Evolutionary conservation across 2,888 invertebrate species (phyloP).

Genomic region (Hypercompe scribonia): DNA sequence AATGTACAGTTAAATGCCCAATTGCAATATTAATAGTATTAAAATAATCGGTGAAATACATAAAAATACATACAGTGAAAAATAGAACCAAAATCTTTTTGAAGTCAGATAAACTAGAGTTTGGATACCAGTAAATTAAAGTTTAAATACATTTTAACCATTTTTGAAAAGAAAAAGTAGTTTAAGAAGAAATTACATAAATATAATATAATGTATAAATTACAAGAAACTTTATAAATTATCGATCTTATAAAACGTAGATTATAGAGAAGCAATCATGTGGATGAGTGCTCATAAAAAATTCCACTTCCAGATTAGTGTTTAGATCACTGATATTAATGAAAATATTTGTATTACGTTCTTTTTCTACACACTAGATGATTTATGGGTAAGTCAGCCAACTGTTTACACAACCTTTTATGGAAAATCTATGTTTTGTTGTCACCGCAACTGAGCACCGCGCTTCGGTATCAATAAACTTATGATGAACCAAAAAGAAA

Average conservation of each 20-base stretch:
- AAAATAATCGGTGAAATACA: too few species aligned
- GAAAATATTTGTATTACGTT: slow-evolving; percentile 63
- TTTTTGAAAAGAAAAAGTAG: too few species aligned
- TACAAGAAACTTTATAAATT: slow-evolving; percentile 27
- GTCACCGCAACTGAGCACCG: slow-evolving; percentile 49
- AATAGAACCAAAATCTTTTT: too few species aligned
- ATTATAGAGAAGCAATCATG: slow-evolving; percentile 40
- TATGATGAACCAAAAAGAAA: slow-evolving; percentile 52
- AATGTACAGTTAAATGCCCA: too few species aligned
- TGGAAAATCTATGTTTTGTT: slow-evolving; percentile 69
- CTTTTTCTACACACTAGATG: slow-evolving; percentile 62
- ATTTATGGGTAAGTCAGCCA: slow-evolving; percentile 73
- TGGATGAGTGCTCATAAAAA: slow-evolving; percentile 30
- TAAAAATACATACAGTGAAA: too few species aligned
- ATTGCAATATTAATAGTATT: too few species aligned
- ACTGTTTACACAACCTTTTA: slow-evolving; percentile 74
- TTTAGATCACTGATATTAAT: slow-evolving; percentile 47
- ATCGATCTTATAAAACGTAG: slow-evolving; percentile 42
- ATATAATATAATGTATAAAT: not conserved
- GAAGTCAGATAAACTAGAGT: too few species aligned
- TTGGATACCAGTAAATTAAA: too few species aligned
- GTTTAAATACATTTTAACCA: too few species aligned
- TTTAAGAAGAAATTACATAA: too few species aligned
- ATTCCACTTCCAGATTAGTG: slow-evolving; percentile 45
- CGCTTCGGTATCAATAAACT: slow-evolving; percentile 56